Conservation (phyloP, 1,140 invertebrate species). For the Archivesica marissinica region DNA sequence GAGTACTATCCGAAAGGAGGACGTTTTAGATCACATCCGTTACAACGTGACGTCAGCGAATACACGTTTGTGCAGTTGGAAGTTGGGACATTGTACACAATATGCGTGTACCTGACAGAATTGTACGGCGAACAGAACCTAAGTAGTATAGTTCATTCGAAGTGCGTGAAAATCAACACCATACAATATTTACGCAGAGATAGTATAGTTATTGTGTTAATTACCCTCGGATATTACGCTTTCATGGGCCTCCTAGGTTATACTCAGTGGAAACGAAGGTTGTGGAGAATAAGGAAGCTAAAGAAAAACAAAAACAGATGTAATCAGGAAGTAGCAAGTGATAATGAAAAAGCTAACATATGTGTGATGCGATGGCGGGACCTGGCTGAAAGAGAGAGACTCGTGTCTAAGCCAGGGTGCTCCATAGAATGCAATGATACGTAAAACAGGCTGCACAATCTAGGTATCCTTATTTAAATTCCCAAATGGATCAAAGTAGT, state of each 20-base stretch:
- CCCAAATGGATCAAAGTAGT: no score
- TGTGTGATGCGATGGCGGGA: slow-evolving; percentile 41
- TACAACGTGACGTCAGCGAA: not conserved
- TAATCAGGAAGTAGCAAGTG: not conserved
- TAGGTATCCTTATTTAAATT: no score
- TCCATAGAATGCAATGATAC: slow-evolving; percentile 30
- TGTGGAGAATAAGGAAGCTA: not conserved
- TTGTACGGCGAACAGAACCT: not conserved
- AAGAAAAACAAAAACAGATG: slow-evolving; percentile 1
- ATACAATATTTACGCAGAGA: slow-evolving; percentile 34
- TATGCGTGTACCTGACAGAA: slow-evolving; percentile 40
- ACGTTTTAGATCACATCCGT: slow-evolving; percentile 22
- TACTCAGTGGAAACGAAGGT: slow-evolving; percentile 37
- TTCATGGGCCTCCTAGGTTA: slow-evolving; percentile 45
- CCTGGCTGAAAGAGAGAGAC: slow-evolving; percentile 15
- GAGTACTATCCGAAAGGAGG: slow-evolving; percentile 32
- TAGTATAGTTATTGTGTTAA: slow-evolving; percentile 13
- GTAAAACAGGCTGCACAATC: not conserved
- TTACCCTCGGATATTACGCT: slow-evolving; percentile 37
- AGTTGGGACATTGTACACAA: slow-evolving; percentile 10
- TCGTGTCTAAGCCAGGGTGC: slow-evolving; percentile 33
- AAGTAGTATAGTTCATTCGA: slow-evolving; percentile 18
- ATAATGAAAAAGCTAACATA: not conserved
- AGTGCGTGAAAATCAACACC: slow-evolving; percentile 40
- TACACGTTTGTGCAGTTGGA: slow-evolving; percentile 27